Conservation (phyloP, 2,797 vertebrate genomes). For the Prunella strophiata region DNA sequence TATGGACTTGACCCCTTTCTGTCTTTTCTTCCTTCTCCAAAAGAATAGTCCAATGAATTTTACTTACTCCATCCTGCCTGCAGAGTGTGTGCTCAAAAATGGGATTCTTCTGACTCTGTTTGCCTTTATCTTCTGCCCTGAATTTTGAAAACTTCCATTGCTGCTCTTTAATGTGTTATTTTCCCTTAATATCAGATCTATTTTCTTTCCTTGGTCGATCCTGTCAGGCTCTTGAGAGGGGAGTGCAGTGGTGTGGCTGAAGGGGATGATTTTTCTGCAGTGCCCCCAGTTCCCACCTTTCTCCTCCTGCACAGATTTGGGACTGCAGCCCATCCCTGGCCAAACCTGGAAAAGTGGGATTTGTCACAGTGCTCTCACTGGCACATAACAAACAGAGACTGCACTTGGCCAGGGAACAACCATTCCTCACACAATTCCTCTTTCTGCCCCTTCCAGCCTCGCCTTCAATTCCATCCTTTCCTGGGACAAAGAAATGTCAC, state of each 20-base stretch:
- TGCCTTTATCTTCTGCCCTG: neutral
- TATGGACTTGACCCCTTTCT: neutral
- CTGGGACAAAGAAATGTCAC: neutral
- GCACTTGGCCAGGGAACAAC: neutral
- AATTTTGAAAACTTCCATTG: neutral
- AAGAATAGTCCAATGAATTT: neutral
- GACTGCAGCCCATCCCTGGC: neutral
- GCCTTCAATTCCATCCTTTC: neutral
- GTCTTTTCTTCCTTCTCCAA: neutral
- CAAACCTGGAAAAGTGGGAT: neutral
- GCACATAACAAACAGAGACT: neutral
- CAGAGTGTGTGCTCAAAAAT: neutral
- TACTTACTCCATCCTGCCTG: neutral
- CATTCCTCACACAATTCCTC: neutral
- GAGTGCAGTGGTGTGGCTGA: neutral
- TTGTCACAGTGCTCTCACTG: neutral
- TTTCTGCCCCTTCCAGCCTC: neutral
- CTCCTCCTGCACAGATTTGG: neutral
- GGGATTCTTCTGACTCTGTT: neutral
- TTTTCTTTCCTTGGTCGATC: neutral
- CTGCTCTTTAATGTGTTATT: neutral
- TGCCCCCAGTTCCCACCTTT: neutral
- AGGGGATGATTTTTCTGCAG: neutral
- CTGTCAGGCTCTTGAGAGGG: neutral
- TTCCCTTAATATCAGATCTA: neutral